Evolutionary conservation across 2,888 invertebrate species (phyloP).

Genomic region (Ptilodon capucinus): DNA sequence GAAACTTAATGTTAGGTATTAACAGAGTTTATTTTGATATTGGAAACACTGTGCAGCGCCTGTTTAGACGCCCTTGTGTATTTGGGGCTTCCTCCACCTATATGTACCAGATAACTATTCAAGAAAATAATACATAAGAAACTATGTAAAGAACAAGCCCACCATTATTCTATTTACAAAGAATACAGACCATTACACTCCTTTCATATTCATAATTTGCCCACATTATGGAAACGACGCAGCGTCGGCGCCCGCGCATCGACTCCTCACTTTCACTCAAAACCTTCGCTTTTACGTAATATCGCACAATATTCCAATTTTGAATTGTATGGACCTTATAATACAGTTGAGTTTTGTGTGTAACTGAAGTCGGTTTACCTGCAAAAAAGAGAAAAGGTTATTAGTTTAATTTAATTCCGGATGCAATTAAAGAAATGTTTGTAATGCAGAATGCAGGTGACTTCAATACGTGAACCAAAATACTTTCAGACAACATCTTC

Average conservation of each 20-base stretch:
- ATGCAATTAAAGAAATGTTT: constrained; percentile 7
- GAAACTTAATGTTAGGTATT: no score
- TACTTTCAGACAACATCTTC: background rate
- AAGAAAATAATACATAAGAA: no score
- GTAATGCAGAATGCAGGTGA: background rate
- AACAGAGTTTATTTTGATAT: no score
- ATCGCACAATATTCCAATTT: constrained; percentile 6
- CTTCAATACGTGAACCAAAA: background rate
- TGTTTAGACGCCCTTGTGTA: no score
- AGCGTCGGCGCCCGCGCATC: constrained; percentile 7
- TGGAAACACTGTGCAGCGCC: no score
- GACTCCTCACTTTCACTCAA: constrained; percentile 24
- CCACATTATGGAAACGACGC: constrained; percentile 23
- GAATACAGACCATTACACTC: background rate
- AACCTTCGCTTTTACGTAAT: constrained; percentile 25
- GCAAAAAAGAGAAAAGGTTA: constrained; percentile 29
- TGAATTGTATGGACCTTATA: background rate
- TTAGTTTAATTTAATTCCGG: constrained; percentile 30
- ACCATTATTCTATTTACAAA: no score
- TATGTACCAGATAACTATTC: no score
- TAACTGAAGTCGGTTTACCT: constrained; percentile 20
- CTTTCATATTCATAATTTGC: constrained; percentile 31
- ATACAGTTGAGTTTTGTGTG: constrained; percentile 9
- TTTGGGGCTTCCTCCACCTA: no score
- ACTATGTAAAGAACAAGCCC: no score